Evolutionary conservation across 2,888 invertebrate genomes (phyloP).

Genomic region (Scrobipalpa atriplicella): DNA sequence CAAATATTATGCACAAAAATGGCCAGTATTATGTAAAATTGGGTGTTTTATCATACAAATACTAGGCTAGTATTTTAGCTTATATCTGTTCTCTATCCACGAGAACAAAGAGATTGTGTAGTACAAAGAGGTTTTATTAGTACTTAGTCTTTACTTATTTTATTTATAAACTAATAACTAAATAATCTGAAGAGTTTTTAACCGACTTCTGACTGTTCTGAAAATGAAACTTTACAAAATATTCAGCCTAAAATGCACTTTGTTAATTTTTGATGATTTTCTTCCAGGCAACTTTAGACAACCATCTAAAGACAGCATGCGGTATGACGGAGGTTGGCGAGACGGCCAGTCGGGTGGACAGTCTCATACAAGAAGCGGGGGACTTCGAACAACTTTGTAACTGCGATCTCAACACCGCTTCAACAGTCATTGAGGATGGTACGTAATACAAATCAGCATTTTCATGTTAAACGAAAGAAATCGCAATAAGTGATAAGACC

Average conservation of each 20-base stretch:
- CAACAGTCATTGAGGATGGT: constrained; percentile 89
- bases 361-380: constrained; percentile 89
- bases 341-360: constrained; percentile 91
- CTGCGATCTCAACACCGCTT: constrained; percentile 92
- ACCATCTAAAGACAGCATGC: constrained; percentile 89
- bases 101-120: neutral
- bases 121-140: neutral
- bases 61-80: constrained; percentile 17
- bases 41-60: constrained; percentile 8
- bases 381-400: constrained; percentile 90
- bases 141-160: too few species aligned
- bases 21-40: constrained; percentile 11
- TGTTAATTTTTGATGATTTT: neutral
- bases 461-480: neutral
- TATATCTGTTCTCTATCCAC: neutral
- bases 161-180: too few species aligned
- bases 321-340: constrained; percentile 96
- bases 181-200: too few species aligned
- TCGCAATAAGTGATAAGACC: neutral
- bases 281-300: constrained; percentile 87
- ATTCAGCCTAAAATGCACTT: too few species aligned
- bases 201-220: too few species aligned
- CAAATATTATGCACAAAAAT: neutral
- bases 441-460: constrained; percentile 26
- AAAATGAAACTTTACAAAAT: too few species aligned